A percentile compares a stretch with the other conserved stretches of the same genome.
Evolutionary conservation across 2,113 vertebrate genomes (phyloP).

Genomic region (Taurulus bubalis): DNA sequence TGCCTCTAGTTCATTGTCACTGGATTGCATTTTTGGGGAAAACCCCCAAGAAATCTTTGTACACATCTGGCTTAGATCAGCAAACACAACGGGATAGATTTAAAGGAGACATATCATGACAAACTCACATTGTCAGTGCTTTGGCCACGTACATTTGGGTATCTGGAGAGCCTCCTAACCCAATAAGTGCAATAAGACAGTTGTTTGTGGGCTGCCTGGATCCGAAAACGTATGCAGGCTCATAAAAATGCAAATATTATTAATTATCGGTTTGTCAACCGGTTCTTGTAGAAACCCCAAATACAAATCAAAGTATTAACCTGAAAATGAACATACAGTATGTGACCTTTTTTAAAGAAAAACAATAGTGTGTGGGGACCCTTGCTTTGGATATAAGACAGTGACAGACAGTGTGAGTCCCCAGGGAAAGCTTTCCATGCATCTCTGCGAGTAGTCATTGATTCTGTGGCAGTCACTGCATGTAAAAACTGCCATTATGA

Average conservation of each 20-base stretch:
- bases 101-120: neutral
- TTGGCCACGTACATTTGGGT: too few species aligned
- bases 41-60: neutral
- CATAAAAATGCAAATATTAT: neutral
- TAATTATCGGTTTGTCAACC: neutral
- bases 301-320: neutral
- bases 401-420: constrained; percentile 14
- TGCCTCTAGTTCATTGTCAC: neutral
- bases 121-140: too few species aligned
- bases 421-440: constrained; percentile 31
- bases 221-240: neutral
- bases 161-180: too few species aligned
- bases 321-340: neutral
- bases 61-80: neutral
- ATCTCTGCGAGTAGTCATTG: constrained; percentile 53
- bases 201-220: too few species aligned
- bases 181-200: too few species aligned
- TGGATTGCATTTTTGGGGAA: neutral
- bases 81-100: neutral
- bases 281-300: neutral
- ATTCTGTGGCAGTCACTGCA: constrained; percentile 43
- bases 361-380: neutral
- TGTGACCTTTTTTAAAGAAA: neutral
- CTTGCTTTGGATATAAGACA: neutral
- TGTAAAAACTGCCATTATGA: constrained; percentile 49